phyloP scores from a whole-genome alignment of 2,888 invertebrate genomes.

The Prosapia bicincta region DNA sequence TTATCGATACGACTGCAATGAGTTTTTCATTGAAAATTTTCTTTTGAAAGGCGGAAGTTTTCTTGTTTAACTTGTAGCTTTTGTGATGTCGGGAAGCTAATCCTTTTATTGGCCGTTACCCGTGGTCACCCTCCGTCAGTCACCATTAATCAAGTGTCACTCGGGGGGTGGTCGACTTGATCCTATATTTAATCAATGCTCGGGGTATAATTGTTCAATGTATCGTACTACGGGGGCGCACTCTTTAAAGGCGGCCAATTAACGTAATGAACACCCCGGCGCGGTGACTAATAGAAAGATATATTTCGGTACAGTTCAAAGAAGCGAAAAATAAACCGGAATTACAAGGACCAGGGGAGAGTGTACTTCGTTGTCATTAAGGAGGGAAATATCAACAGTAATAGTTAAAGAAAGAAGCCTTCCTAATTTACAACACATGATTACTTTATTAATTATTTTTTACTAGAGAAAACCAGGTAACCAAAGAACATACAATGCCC shows the following conservation, averaged over 20 bases:
- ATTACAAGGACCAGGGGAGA: too few species aligned
- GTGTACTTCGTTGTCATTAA: too few species aligned
- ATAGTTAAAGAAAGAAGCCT: too few species aligned
- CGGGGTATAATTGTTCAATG: neutral
- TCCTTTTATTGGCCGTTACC: neutral
- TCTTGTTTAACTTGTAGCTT: neutral
- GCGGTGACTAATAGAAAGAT: neutral
- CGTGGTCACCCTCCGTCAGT: neutral
- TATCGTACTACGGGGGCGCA: neutral
- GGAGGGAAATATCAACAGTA: too few species aligned
- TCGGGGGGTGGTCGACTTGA: neutral
- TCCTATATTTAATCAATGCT: neutral
- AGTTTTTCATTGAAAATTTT: neutral
- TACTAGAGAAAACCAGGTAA: too few species aligned
- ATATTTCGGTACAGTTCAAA: neutral
- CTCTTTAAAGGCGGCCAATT: neutral
- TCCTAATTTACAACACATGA: too few species aligned
- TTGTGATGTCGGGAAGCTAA: neutral
- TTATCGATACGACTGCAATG: neutral
- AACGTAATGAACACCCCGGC: neutral
- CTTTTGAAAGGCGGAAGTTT: neutral
- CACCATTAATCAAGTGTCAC: neutral
- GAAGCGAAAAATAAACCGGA: neutral
- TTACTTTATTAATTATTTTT: too few species aligned
- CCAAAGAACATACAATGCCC: too few species aligned